These are phyloP conservation scores for Odiellus spinosus DNA, from an alignment of 2,888 invertebrate genomes.

Conservation along the genomic window DNA sequence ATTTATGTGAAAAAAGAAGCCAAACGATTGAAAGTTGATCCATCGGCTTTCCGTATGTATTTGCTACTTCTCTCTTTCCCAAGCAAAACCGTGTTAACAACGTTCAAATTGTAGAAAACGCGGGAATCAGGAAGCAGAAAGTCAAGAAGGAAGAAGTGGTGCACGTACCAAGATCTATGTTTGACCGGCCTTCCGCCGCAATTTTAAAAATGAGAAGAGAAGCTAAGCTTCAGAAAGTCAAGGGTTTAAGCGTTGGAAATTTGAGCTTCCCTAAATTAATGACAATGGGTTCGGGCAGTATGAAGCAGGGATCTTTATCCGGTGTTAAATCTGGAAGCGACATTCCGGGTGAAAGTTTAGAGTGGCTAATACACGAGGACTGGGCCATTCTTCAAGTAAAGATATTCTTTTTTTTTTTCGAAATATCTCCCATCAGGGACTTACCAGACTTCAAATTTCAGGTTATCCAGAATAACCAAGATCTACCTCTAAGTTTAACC, in stretches of 20 bases:
- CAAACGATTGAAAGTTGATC: slow-evolving; percentile 41
- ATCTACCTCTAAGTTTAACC: slow-evolving; percentile 56
- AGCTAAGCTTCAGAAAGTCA: slow-evolving; percentile 52
- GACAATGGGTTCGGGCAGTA: slow-evolving; percentile 2
- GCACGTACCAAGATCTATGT: slow-evolving; percentile 60
- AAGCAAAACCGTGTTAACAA: not conserved
- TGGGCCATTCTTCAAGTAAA: slow-evolving; percentile 37
- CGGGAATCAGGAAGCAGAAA: slow-evolving; percentile 29
- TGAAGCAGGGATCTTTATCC: slow-evolving; percentile 10
- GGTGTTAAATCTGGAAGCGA: slow-evolving; percentile 15
- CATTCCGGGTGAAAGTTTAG: slow-evolving; percentile 12
- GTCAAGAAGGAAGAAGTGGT: slow-evolving; percentile 53
- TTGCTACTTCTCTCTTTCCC: not conserved
- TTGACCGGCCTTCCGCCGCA: slow-evolving; percentile 59
- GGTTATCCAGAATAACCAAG: slow-evolving; percentile 39
- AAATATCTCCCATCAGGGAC: not conserved
- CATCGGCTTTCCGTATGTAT: slow-evolving; percentile 13
- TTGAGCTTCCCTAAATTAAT: slow-evolving; percentile 1
- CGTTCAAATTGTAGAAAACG: slow-evolving; percentile 1
- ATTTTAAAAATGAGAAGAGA: slow-evolving; percentile 59
- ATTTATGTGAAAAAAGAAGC: slow-evolving; percentile 58
- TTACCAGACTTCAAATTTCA: slow-evolving; percentile 22
- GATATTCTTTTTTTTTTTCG: not conserved
- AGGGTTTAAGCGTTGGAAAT: slow-evolving; percentile 17
- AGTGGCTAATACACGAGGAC: slow-evolving; percentile 36